Evolutionary conservation across 2,113 vertebrate species (phyloP).

Genomic region (Tonatia bakeri): DNA sequence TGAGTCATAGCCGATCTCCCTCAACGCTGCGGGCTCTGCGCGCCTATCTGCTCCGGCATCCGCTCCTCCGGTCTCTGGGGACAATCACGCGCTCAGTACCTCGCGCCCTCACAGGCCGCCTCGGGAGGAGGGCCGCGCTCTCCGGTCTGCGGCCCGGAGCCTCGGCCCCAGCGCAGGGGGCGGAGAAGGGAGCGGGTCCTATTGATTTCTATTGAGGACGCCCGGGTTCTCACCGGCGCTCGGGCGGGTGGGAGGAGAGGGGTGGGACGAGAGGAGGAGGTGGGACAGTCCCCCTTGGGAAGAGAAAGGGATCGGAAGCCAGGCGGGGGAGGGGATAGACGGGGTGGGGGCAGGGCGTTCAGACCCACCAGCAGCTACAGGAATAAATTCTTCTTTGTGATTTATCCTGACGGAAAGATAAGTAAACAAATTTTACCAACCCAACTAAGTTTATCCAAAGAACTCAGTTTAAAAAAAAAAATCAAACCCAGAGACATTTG

Average conservation of each 20-base stretch:
- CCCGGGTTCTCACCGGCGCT: constrained; percentile 46
- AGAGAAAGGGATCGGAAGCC: neutral
- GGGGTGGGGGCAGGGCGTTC: neutral
- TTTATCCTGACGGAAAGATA: neutral
- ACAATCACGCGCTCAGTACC: constrained; percentile 50
- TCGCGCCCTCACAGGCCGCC: constrained; percentile 35
- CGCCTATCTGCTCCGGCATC: neutral
- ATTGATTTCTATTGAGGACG: constrained; percentile 46
- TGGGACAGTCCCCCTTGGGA: neutral
- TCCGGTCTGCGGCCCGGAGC: neutral
- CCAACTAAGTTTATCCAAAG: constrained; percentile 17
- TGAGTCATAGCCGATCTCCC: neutral
- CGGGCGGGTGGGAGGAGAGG: constrained; percentile 13
- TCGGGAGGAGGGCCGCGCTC: neutral
- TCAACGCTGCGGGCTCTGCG: neutral
- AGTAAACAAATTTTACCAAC: neutral
- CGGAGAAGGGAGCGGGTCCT: constrained; percentile 24
- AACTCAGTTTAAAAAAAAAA: neutral
- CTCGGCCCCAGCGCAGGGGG: constrained; percentile 44
- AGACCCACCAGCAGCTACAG: neutral
- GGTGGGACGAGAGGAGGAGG: neutral
- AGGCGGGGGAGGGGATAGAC: neutral
- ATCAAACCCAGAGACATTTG: neutral
- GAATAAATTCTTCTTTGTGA: neutral
- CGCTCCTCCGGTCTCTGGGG: constrained; percentile 37